Evolutionary conservation across 2,888 invertebrate species (phyloP).

Genomic region (Rhimphoctona megacephalus): DNA sequence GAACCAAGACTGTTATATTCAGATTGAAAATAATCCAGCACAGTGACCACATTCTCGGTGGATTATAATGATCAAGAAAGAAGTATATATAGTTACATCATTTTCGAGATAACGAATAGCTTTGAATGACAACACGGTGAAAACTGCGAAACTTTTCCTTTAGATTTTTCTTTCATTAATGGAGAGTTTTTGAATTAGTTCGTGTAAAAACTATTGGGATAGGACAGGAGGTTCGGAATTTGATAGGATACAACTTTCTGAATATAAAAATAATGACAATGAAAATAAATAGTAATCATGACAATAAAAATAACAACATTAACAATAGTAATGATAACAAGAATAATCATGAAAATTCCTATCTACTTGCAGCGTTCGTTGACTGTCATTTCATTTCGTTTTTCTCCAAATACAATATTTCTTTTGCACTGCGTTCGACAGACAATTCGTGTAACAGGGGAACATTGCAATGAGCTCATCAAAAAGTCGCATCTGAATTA

Average conservation of each 20-base stretch:
- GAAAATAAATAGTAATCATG: constrained; percentile 60
- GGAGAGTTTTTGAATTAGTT: constrained; percentile 30
- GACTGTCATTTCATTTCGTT: neutral
- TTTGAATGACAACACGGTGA: constrained; percentile 25
- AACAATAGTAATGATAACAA: too few species aligned
- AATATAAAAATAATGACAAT: constrained; percentile 71
- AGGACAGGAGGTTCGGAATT: constrained; percentile 22
- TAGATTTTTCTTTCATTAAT: constrained; percentile 29
- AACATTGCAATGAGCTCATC: neutral
- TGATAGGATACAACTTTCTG: constrained; percentile 64
- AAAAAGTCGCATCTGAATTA: neutral
- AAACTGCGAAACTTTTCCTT: constrained; percentile 50
- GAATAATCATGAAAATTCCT: neutral
- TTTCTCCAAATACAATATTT: neutral
- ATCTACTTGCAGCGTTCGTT: neutral
- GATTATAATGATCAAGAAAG: constrained; percentile 44
- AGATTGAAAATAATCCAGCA: constrained; percentile 27
- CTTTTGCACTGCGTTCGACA: neutral
- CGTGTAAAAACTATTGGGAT: constrained; percentile 59
- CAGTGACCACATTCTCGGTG: neutral
- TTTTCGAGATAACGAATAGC: constrained; percentile 42
- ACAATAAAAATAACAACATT: constrained; percentile 13
- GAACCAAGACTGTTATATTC: constrained; percentile 38
- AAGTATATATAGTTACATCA: constrained; percentile 22
- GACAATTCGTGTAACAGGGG: neutral